Base-by-base conservation (phyloP, 2,797 vertebrate genomes). In the Xiphophorus birchmanni region DNA sequence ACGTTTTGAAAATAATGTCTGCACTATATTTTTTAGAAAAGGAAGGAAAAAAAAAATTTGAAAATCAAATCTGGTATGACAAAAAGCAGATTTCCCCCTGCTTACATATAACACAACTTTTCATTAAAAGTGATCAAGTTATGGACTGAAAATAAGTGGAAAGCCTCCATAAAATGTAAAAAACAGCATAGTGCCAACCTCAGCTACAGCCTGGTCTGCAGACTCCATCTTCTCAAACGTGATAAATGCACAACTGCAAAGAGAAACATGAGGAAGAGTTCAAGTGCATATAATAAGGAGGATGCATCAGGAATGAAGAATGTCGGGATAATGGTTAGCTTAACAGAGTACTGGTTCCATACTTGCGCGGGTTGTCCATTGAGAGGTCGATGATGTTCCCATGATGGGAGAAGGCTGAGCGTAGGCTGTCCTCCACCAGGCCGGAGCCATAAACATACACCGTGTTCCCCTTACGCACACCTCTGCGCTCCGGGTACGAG, bases 211-310 rank as follows among this genome's bases (percentile, higher is more conserved):
- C 92, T 97, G 96, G 87, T 99, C 98, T 29, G 98, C 98, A n/a
- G 97, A 98, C 90, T 99, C 98, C 93, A 98, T 97, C 95, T 97
- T 98, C 90, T 99, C 97, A 81, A 97, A 98, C 0, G 97, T 99
- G 89, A 99, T 97, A 84, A 99, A 98, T 29, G 97, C 97, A 91
- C 97, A 98, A 89, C 98, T 99, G 85, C 72, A 78, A 67, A 85
- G 71, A 72, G 50, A 83, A 45, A 45, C 40, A 83, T 67, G 0
- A 56, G 72, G 9, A 58, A 76, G n/a, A 78, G 37, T 77, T 15
- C 6, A 60, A 5, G 69, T 15, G 5, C 5, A 29, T 12, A 15
- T 2, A 71, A 44, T n/a, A 2, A 26, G 5, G 11, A 44, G 4
- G n/a, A 40, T 32, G 8, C 65, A n/a, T n/a, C 67, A 44, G 37